Base-by-base conservation (phyloP, 2,797 vertebrate genomes). In the Adelosebastes latens region DNA sequence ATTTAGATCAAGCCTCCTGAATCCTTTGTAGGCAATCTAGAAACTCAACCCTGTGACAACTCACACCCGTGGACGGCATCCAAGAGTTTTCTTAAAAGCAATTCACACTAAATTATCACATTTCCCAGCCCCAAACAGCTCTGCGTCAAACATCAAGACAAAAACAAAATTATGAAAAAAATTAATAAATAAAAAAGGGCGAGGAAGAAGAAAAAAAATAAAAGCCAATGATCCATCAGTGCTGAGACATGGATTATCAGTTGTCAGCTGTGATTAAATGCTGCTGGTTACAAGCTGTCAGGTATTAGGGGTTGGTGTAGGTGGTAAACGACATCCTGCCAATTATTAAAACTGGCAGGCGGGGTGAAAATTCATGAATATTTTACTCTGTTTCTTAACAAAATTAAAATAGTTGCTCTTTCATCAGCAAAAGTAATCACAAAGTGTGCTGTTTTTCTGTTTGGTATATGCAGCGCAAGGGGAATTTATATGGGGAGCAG, bases 191-290 rank as follows among this genome's bases (percentile, higher is more conserved):
- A 70, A 71, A 78, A 78, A 70, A 20, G 52, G 78, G 62, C 1
- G 16, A 83, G 25, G 55, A 79, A 69, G 73, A 58, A 20, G 39
- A 67, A 36, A 52, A 20, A 73, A 73, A 73, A 49, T n/a, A 71
- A 79, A 79, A 84, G 75, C 78, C 79, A 84, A 75, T 72, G 84
- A 87, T 90, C 92, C 86, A 90, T 90, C 90, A 87, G 84, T 18
- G 82, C 56, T 34, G 77, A 86, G 87, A 89, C 86, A 20, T 86
- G 92, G 91, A 91, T 94, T 92, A 94, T 93, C 90, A 92, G 88
- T 89, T 93, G 93, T 94, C 94, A 86, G 88, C 83, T 81, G 85
- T 93, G 89, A 94, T 94, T 93, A 94, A 92, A 92, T 80, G 90
- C 87, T 88, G 90, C 82, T 88, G 92, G 88, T 85, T 92, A 93